A percentile compares a stretch with the other conserved stretches of the same genome.
Evolutionary conservation across 2,113 vertebrate species (phyloP).

Genomic region (Orientallactaga bullata): DNA sequence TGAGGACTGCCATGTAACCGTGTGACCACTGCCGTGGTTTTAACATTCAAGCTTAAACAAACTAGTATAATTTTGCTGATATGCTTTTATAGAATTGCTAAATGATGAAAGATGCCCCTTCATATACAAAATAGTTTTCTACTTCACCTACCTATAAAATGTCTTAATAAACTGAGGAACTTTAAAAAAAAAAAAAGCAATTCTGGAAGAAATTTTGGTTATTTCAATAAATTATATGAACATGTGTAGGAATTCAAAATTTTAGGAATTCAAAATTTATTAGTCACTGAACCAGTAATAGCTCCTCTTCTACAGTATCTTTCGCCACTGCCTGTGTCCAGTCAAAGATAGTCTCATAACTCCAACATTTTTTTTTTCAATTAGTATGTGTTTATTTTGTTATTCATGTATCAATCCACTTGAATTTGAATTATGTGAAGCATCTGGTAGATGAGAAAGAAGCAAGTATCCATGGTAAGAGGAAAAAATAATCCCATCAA

Average conservation of each 20-base stretch:
- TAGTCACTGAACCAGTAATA: not conserved
- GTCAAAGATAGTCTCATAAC: not conserved
- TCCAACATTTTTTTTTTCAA: not conserved
- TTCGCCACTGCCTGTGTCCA: not conserved
- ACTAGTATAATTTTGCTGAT: not conserved
- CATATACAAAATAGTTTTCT: slow-evolving; percentile 9
- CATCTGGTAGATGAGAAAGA: not conserved
- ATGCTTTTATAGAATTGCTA: not conserved
- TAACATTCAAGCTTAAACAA: not conserved
- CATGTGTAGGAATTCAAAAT: not conserved
- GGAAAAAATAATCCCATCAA: too few relatives aligned
- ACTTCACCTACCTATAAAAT: not conserved
- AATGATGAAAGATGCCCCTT: not conserved
- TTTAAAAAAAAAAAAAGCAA: not conserved
- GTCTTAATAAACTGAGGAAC: not conserved
- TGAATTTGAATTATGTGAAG: not conserved
- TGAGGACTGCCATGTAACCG: too few relatives aligned
- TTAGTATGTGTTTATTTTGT: not conserved
- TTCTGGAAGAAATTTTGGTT: not conserved
- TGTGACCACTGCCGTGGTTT: not conserved
- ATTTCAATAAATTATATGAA: not conserved
- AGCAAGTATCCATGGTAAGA: not conserved
- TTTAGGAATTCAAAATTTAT: not conserved
- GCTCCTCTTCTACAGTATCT: not conserved
- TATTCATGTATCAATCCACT: not conserved